A percentile compares a stretch with the other conserved stretches of the same genome.
Conservation (phyloP, 2,797 vertebrate species). For the Enteromius treurensis region DNA sequence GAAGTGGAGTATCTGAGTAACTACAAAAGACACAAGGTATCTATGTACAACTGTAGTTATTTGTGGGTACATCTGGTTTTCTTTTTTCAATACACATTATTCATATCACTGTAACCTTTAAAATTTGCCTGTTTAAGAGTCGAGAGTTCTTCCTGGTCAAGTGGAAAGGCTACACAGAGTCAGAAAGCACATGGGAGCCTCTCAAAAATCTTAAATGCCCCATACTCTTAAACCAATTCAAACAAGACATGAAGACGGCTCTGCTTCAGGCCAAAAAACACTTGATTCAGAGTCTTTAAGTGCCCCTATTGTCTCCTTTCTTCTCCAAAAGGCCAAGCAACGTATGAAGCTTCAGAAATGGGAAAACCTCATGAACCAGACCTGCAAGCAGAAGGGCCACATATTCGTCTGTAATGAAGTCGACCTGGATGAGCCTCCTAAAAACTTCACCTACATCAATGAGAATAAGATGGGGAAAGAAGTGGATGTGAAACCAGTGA, state of each 20-base stretch:
- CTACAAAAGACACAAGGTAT: constrained; percentile 77
- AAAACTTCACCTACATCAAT: constrained; percentile 88
- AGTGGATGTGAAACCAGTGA: constrained; percentile 79
- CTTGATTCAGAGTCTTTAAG: constrained; percentile 72
- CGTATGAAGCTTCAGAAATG: constrained; percentile 79
- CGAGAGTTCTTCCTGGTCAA: constrained; percentile 89
- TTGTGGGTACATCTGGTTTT: neutral
- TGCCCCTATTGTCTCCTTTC: constrained; percentile 70
- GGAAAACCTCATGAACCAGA: constrained; percentile 84
- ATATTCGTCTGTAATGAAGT: constrained; percentile 88
- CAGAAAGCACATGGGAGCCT: constrained; percentile 87
- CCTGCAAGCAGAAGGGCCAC: constrained; percentile 83
- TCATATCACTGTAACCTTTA: neutral
- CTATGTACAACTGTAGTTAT: neutral
- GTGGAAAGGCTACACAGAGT: constrained; percentile 84
- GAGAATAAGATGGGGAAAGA: constrained; percentile 86
- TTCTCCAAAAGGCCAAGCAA: constrained; percentile 84
- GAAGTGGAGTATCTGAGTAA: constrained; percentile 91
- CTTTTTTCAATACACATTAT: neutral
- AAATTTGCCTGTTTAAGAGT: constrained; percentile 72
- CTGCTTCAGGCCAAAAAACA: constrained; percentile 69
- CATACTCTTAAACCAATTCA: constrained; percentile 84
- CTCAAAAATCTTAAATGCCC: constrained; percentile 85
- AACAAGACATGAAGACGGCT: constrained; percentile 80
- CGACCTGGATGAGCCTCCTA: constrained; percentile 87